Evolutionary conservation across 2,888 invertebrate genomes (phyloP).

Genomic region (Nymphalis c-album): DNA sequence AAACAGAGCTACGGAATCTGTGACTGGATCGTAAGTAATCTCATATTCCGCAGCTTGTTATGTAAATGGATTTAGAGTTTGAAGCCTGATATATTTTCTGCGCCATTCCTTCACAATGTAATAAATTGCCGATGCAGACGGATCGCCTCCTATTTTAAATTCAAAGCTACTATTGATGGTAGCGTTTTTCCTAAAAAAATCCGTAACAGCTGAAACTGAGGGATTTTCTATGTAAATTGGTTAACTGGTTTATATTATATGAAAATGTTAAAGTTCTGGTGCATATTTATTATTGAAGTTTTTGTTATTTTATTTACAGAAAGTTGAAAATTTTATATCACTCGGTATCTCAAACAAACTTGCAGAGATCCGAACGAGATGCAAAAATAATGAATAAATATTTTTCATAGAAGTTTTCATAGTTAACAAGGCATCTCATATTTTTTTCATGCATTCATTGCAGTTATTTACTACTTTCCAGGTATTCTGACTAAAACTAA

Average conservation of each 20-base stretch:
- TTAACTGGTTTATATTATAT: conserved; percentile 3
- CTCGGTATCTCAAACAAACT: too few species aligned
- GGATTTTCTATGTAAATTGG: conserved; percentile 11
- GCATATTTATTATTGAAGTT: not conserved
- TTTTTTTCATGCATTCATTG: too few species aligned
- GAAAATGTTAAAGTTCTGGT: not conserved
- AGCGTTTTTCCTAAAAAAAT: conserved; percentile 15
- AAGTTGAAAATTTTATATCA: too few species aligned
- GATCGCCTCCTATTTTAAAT: conserved; percentile 26
- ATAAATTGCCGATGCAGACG: conserved; percentile 31
- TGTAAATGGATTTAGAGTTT: conserved; percentile 23
- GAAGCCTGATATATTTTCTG: conserved; percentile 27
- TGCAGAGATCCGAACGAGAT: too few species aligned
- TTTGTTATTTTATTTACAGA: too few species aligned
- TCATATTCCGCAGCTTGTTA: conserved; percentile 8
- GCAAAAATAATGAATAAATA: too few species aligned
- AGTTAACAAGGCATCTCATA: too few species aligned
- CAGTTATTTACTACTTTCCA: too few species aligned
- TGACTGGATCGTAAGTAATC: not conserved
- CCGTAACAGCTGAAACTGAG: conserved; percentile 12
- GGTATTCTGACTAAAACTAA: too few species aligned
- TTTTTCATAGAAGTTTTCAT: too few species aligned
- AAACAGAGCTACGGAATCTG: not conserved
- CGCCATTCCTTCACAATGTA: conserved; percentile 32
- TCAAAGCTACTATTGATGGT: conserved; percentile 22